phyloP scores from a whole-genome alignment of 2,797 vertebrate genomes.

The Danio kyathit region DNA sequence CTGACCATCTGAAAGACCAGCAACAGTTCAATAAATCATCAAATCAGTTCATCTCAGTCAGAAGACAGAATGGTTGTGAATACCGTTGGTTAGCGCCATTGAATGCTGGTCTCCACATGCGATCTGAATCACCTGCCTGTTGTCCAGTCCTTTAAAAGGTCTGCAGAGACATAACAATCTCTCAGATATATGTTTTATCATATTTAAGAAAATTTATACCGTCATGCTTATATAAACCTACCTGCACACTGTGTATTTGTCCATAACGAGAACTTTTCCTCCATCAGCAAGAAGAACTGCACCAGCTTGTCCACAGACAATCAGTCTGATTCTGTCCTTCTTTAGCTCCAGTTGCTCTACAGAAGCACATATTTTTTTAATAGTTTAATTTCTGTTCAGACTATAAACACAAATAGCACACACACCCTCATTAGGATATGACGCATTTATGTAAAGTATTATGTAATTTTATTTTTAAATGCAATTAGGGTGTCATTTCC shows the following conservation, averaged over 20 bases:
- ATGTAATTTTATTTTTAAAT: no score
- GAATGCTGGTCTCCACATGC: constrained; percentile 60
- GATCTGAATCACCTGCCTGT: constrained; percentile 52
- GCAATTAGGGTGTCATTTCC: no score
- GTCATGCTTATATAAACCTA: background rate
- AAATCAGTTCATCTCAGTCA: background rate
- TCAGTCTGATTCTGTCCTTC: background rate
- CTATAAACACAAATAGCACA: no score
- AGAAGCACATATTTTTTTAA: background rate
- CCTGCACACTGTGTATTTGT: background rate
- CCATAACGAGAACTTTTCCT: constrained; percentile 21
- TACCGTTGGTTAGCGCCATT: constrained; percentile 53
- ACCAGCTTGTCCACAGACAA: constrained; percentile 5
- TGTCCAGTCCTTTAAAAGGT: constrained; percentile 15
- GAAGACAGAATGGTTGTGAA: background rate
- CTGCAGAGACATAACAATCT: constrained; percentile 8
- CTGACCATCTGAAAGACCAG: constrained; percentile 78
- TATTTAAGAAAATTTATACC: background rate
- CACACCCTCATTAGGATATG: no score
- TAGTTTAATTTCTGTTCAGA: background rate
- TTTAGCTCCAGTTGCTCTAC: background rate
- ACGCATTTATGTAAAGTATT: no score
- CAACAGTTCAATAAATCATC: background rate
- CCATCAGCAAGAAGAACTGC: constrained; percentile 28
- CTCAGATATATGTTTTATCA: background rate